Evolutionary conservation across 2,888 invertebrate genomes (phyloP).

Genomic region (Stenodera caucasica): DNA sequence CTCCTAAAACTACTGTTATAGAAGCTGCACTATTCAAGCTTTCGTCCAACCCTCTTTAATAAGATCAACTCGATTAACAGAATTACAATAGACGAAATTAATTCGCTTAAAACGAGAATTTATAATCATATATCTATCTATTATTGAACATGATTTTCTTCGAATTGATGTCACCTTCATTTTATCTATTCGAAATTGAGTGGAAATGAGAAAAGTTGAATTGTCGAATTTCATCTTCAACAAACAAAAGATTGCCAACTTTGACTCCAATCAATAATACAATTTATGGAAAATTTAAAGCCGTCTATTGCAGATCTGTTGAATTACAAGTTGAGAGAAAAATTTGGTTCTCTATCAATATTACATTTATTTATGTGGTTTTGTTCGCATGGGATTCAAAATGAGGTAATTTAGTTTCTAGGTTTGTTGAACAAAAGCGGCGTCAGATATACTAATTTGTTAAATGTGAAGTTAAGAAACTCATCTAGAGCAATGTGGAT

Average conservation of each 20-base stretch:
- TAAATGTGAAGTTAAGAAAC: constrained; percentile 10
- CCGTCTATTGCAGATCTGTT: not conserved
- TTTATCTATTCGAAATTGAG: constrained; percentile 4
- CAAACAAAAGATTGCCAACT: constrained; percentile 10
- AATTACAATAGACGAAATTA: constrained; percentile 29
- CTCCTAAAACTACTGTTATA: constrained; percentile 32
- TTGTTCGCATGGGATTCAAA: too few relatives aligned
- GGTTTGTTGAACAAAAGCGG: constrained; percentile 9
- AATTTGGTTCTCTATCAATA: too few relatives aligned
- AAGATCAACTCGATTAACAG: constrained; percentile 32
- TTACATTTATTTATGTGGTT: too few relatives aligned
- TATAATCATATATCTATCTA: too few relatives aligned
- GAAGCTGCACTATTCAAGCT: constrained; percentile 29
- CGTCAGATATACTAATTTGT: constrained; percentile 13
- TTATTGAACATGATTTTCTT: too few relatives aligned
- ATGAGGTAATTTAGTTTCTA: constrained; percentile 3
- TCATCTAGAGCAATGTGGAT: constrained; percentile 5
- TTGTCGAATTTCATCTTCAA: constrained; percentile 11
- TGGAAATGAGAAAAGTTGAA: constrained; percentile 20
- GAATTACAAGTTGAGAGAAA: not conserved
- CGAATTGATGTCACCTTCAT: constrained; percentile 3
- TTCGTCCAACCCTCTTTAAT: constrained; percentile 28
- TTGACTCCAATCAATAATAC: constrained; percentile 3
- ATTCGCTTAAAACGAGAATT: constrained; percentile 17
- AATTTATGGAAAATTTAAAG: not conserved